A percentile compares a stretch with the other conserved stretches of the same genome.
phyloP scores from a whole-genome alignment of 2,797 vertebrate genomes.

The Pitangus sulphuratus region DNA sequence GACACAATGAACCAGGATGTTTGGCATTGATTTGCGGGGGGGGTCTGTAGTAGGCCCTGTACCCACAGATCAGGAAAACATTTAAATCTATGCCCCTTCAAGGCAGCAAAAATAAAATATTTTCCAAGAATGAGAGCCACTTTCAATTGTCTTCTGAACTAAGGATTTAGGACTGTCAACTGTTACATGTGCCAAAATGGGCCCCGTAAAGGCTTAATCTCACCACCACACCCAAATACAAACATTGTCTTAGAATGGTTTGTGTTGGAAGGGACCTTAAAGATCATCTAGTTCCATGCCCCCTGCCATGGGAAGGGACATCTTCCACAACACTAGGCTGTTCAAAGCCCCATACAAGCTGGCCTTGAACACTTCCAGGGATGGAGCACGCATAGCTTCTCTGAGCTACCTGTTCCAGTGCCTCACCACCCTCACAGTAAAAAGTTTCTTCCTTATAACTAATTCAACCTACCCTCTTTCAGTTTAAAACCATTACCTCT shows the following conservation, averaged over 20 bases:
- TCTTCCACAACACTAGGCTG: neutral
- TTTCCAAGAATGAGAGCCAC: neutral
- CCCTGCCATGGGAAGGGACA: neutral
- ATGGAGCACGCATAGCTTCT: neutral
- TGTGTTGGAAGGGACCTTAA: neutral
- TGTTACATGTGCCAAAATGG: neutral
- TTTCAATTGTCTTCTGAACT: neutral
- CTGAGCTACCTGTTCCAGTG: neutral
- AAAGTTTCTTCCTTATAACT: neutral
- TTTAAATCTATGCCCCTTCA: neutral
- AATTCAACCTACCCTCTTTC: neutral
- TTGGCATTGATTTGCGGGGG: neutral
- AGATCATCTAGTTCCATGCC: neutral
- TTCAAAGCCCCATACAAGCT: neutral
- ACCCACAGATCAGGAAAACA: neutral
- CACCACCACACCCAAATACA: neutral
- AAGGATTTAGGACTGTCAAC: neutral
- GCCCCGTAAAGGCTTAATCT: neutral
- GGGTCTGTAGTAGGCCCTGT: neutral
- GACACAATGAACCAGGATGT: neutral
- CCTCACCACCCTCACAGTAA: rapidly evolving
- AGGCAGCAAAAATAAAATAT: neutral
- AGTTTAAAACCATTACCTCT: neutral
- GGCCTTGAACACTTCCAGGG: neutral
- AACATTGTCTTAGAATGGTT: neutral